These are phyloP conservation scores for Poeciliopsis turneri DNA, from an alignment of 2,797 vertebrate species.

Conservation along the genomic window DNA sequence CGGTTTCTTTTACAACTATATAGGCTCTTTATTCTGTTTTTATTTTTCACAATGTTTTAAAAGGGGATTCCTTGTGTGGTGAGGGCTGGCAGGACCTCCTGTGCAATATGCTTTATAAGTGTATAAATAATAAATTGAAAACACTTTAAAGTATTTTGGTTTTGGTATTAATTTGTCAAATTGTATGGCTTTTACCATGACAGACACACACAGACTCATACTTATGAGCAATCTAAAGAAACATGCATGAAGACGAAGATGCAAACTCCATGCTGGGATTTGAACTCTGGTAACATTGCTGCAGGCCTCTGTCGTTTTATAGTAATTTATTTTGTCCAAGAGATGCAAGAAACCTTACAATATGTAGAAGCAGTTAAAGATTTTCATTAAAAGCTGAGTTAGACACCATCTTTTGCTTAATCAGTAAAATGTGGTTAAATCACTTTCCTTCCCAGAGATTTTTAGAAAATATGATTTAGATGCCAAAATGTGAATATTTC, in stretches of 20 bases:
- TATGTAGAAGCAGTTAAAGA: not conserved
- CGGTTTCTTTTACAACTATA: conserved; percentile 22
- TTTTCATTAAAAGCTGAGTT: not conserved
- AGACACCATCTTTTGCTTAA: not conserved
- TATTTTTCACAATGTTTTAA: conserved; percentile 30
- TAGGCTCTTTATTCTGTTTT: conserved; percentile 37
- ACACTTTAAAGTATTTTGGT: conserved; percentile 47
- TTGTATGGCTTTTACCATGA: not conserved
- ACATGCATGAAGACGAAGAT: not conserved
- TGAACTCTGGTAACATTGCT: not conserved
- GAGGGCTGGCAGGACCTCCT: conserved; percentile 64
- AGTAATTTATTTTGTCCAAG: not conserved
- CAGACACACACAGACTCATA: not conserved
- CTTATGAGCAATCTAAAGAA: not conserved
- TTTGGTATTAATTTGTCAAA: not conserved
- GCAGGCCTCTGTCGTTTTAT: not conserved
- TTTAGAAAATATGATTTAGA: not conserved
- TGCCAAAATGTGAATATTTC: not conserved
- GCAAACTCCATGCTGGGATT: not conserved
- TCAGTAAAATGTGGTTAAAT: not conserved
- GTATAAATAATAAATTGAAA: conserved; percentile 74
- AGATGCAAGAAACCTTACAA: not conserved
- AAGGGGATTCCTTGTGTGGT: conserved; percentile 48
- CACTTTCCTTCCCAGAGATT: not conserved
- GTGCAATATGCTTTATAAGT: conserved; percentile 77